phyloP scores from a whole-genome alignment of 2,113 vertebrate species.

The Neotragus pygmaeus region DNA sequence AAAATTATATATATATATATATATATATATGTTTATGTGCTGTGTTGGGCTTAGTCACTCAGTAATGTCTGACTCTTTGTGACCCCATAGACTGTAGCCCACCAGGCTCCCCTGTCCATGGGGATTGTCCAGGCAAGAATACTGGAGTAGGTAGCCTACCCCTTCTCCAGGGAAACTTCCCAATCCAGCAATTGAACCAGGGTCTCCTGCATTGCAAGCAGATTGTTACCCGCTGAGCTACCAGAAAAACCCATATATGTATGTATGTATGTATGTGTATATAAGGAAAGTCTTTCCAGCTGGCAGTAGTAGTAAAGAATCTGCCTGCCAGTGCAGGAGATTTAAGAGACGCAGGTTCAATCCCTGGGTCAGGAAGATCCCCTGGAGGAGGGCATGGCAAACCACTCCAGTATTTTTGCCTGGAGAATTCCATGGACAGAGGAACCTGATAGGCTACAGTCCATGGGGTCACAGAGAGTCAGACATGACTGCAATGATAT shows the following conservation, averaged over 20 bases:
- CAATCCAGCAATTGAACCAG: background rate
- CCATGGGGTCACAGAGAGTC: background rate
- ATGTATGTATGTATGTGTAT: background rate
- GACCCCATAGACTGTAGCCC: background rate
- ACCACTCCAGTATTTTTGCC: background rate
- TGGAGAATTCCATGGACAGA: background rate
- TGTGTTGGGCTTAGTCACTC: background rate
- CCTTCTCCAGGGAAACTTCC: background rate
- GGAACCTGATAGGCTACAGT: background rate
- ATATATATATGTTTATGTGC: background rate
- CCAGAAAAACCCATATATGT: background rate
- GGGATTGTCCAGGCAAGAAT: background rate
- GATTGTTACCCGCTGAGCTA: accelerated
- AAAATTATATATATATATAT: background rate
- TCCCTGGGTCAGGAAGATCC: background rate
- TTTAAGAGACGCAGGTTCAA: accelerated
- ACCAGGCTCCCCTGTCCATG: background rate
- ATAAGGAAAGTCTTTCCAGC: background rate
- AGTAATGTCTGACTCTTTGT: background rate
- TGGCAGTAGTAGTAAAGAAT: background rate
- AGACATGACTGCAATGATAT: background rate
- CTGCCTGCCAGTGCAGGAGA: background rate
- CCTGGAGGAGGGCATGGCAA: background rate
- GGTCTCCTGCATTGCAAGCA: background rate
- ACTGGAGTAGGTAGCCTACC: background rate